These are phyloP conservation scores for Hirudinaria manillensis DNA, from an alignment of 2,888 invertebrate species.

Conservation along the genomic window DNA sequence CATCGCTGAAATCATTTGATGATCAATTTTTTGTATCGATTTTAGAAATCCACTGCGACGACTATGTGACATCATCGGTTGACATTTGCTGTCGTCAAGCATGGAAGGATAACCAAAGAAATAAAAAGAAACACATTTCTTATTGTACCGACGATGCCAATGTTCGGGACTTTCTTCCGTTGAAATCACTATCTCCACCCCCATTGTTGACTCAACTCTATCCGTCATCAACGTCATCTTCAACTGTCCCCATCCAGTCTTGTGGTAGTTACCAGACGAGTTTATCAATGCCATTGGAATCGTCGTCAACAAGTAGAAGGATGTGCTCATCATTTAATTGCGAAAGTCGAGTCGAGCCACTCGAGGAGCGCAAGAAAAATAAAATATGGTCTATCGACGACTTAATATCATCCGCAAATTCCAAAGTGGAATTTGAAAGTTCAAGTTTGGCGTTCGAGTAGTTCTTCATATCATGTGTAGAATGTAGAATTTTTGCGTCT, in stretches of 20 bases:
- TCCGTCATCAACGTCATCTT: neutral
- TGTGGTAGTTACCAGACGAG: neutral
- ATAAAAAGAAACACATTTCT: neutral
- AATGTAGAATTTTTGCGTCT: no score
- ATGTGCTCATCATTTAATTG: no score
- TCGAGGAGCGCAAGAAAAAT: neutral
- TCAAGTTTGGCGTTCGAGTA: no score
- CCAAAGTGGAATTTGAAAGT: neutral
- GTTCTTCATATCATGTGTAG: no score
- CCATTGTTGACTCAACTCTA: neutral
- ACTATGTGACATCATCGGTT: slow-evolving; percentile 4
- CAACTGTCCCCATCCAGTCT: neutral
- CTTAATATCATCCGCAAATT: neutral
- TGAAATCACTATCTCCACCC: neutral
- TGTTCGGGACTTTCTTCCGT: neutral
- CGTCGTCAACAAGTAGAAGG: neutral
- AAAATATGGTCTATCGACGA: slow-evolving; percentile 12
- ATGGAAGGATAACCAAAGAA: neutral
- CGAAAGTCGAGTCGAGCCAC: neutral
- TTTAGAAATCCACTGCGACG: neutral
- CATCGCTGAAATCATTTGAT: no score
- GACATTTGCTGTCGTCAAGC: neutral
- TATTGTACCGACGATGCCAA: neutral
- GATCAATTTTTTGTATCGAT: no score
- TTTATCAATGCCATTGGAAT: neutral